Evolutionary conservation across 2,113 vertebrate species (phyloP).

Genomic region (Anolis sagrei): DNA sequence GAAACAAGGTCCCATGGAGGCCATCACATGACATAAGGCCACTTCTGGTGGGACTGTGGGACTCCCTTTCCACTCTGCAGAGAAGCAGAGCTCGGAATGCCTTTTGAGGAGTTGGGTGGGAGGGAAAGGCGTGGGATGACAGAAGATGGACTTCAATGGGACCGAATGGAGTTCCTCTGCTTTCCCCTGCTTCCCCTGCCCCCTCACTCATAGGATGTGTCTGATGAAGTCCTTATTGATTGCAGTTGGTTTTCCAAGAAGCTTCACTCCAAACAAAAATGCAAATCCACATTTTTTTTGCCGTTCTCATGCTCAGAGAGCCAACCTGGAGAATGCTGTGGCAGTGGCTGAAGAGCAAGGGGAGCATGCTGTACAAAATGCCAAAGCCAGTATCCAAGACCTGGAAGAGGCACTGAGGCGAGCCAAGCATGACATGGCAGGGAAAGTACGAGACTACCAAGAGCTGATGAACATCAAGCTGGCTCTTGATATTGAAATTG

Average conservation of each 20-base stretch:
- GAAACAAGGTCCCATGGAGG: too few species aligned
- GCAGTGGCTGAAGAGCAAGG: constrained; percentile 24
- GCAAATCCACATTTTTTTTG: not conserved
- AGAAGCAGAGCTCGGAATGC: too few species aligned
- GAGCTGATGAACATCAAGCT: constrained; percentile 81
- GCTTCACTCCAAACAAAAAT: not conserved
- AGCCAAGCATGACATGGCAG: constrained; percentile 72
- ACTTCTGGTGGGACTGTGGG: too few species aligned
- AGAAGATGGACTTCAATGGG: too few species aligned
- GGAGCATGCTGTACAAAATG: constrained; percentile 41
- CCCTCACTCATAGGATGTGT: too few species aligned
- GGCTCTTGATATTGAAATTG: constrained; percentile 83
- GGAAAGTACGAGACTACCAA: constrained; percentile 74
- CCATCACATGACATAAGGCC: too few species aligned
- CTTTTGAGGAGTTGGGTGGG: too few species aligned
- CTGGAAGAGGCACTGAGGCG: constrained; percentile 72
- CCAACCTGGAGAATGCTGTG: constrained; percentile 65
- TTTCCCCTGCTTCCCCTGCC: too few species aligned
- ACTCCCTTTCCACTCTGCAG: too few species aligned
- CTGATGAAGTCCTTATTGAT: not conserved
- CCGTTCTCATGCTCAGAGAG: constrained; percentile 62
- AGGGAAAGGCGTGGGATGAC: too few species aligned
- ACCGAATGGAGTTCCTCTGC: too few species aligned
- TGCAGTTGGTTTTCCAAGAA: not conserved
- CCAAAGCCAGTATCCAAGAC: constrained; percentile 40